Evolutionary conservation across 2,797 vertebrate species (phyloP).

Genomic region (Macrochelys suwanniensis): DNA sequence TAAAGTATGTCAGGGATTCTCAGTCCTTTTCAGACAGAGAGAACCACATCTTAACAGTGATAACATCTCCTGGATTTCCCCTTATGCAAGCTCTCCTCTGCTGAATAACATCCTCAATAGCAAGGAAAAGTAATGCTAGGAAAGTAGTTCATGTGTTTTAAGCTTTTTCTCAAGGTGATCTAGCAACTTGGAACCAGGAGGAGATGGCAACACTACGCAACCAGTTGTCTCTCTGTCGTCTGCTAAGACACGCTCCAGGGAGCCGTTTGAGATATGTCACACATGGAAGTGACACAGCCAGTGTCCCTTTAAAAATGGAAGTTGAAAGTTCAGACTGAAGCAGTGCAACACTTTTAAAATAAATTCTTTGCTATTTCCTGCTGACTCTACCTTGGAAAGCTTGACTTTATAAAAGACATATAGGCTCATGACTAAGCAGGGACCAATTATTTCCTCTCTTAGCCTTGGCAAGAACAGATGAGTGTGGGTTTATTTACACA

Average conservation of each 20-base stretch:
- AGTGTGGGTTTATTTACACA: not conserved
- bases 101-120: not conserved
- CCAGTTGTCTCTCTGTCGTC: not conserved
- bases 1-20: not conserved
- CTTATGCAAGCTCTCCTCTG: not conserved
- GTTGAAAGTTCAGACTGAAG: not conserved
- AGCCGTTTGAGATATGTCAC: not conserved
- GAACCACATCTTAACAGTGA: not conserved
- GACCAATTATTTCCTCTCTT: not conserved
- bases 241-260: not conserved
- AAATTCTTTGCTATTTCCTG: slow-evolving; percentile 2
- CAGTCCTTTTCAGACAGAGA: not conserved
- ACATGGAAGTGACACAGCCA: rapidly evolving
- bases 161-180: not conserved
- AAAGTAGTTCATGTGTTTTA: not conserved
- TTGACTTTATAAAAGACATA: not conserved
- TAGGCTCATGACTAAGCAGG: not conserved
- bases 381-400: not conserved
- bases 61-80: not conserved
- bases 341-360: not conserved
- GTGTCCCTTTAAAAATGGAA: not conserved
- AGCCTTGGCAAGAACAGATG: slow-evolving; percentile 1
- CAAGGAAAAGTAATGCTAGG: not conserved
- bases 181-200: not conserved
- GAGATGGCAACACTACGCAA: not conserved